These are phyloP conservation scores for Protonibea diacanthus DNA, from an alignment of 2,797 vertebrate genomes.

Conservation along the genomic window DNA sequence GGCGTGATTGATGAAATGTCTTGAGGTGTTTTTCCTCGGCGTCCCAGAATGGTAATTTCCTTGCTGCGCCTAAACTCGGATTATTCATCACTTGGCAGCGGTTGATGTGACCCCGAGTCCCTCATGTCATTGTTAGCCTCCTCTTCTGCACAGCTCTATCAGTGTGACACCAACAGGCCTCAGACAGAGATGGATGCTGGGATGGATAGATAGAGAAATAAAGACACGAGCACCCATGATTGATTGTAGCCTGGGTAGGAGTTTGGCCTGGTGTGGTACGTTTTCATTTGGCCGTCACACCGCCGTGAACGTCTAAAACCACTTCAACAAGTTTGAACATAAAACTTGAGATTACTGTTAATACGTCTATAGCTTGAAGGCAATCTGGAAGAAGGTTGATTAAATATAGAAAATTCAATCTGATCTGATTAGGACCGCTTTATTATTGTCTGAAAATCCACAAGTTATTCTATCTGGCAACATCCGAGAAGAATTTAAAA, in stretches of 20 bases:
- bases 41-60: constrained; percentile 69
- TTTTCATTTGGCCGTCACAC: constrained; percentile 34
- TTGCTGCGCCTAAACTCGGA: constrained; percentile 42
- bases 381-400: not conserved
- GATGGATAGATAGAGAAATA: constrained; percentile 57
- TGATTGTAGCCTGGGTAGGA: constrained; percentile 59
- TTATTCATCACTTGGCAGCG: constrained; percentile 67
- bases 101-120: constrained; percentile 50
- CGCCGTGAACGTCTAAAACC: not conserved
- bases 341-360: not conserved
- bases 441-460: not conserved
- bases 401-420: not conserved
- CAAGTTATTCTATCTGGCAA: not conserved
- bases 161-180: constrained; percentile 49
- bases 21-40: constrained; percentile 58
- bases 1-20: constrained; percentile 75
- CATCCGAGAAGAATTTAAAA: constrained; percentile 13
- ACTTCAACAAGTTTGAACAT: not conserved
- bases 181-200: constrained; percentile 71
- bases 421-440: not conserved
- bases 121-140: constrained; percentile 56
- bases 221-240: constrained; percentile 62
- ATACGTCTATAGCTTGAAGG: not conserved
- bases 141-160: constrained; percentile 49
- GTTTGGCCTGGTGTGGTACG: constrained; percentile 30